Evolutionary conservation across 2,888 invertebrate genomes (phyloP), one percentile per base, ranked within the genome.

Genomic region (Amblyjoppa proteus): DNA sequence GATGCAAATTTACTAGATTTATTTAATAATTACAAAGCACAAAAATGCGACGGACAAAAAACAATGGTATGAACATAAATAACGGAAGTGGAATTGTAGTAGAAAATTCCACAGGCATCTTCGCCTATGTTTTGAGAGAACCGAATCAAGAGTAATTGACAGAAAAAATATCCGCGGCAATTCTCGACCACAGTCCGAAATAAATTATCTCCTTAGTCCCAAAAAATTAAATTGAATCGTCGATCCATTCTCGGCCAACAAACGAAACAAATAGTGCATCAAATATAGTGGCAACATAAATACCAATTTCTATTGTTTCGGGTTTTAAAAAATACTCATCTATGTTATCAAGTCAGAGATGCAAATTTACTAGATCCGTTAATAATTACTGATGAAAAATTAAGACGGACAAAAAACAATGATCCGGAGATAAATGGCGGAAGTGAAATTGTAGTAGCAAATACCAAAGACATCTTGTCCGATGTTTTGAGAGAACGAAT

Each of bases 91-190:
- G 49, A 73, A 61, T 61, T 2, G 13, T 69, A 73, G 61, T 74
- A 68, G 11, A 34, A 61, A 61, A 58, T 64, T n/a, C 20, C 31
- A 38, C 51, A 69, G 61, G 20, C 56, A 64, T 74, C 56, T 45
- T 31, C 31, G 49, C 64, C 78, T 9, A 78, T 34, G 49, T 68
- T 68, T 77, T 61, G 53, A 66, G 66, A 41, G n/a, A 69, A 64
- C 20, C 64, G 61, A 69, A 81, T 81, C 64, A 75, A 81, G 75
- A 69, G 81, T 78, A 78, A 85, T 81, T 78, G 81, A 81, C 45
- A 41, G 53, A 51, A 49, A 49, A 61, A 58, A 73, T 58, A 69
- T 61, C 45, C 34, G 45, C 5, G 56, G 9, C 38, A 9, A 28
- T 58, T 77, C 45, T 71, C 51, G 38, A 81, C 31, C 64, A 31